Percentiles rank a stretch among this genome's conserved stretches.
phyloP scores from a whole-genome alignment of 1,140 invertebrate species.

The Tetramorium simillimum region DNA sequence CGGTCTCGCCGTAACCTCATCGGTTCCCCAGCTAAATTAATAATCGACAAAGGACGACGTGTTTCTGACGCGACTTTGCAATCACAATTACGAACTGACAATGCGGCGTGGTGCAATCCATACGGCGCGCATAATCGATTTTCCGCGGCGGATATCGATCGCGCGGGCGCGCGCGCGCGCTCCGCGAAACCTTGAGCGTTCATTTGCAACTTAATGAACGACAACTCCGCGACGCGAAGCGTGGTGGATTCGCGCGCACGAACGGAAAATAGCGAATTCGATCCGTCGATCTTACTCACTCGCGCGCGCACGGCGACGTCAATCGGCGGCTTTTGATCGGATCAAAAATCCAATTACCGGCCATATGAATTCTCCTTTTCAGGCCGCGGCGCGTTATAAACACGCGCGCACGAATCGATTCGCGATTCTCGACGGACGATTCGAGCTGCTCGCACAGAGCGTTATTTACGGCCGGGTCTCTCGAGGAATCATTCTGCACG shows the following conservation, averaged over 20 bases:
- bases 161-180: constrained; percentile 12
- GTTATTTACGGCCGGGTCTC: background rate
- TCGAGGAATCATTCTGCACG: background rate
- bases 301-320: constrained; percentile 21
- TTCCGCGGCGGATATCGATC: constrained; percentile 64
- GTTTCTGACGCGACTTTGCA: constrained; percentile 37
- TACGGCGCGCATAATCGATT: constrained; percentile 68
- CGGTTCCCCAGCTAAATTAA: constrained; percentile 22
- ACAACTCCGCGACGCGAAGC: constrained; percentile 28
- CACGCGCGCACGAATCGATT: constrained; percentile 39
- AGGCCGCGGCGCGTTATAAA: constrained; percentile 8
- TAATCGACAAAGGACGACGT: constrained; percentile 36
- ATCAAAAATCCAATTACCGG: constrained; percentile 49
- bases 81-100: constrained; percentile 63
- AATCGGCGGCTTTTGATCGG: constrained; percentile 51
- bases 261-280: constrained; percentile 37
- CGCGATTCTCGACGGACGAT: constrained; percentile 41
- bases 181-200: constrained; percentile 67
- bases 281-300: constrained; percentile 35
- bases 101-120: constrained; percentile 64
- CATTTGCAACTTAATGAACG: constrained; percentile 59
- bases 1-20: background rate
- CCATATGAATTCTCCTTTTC: constrained; percentile 24
- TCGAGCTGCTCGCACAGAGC: constrained; percentile 44
- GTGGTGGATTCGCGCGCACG: constrained; percentile 13